Conservation (phyloP, 2,113 vertebrate species). For the Passer domesticus region DNA sequence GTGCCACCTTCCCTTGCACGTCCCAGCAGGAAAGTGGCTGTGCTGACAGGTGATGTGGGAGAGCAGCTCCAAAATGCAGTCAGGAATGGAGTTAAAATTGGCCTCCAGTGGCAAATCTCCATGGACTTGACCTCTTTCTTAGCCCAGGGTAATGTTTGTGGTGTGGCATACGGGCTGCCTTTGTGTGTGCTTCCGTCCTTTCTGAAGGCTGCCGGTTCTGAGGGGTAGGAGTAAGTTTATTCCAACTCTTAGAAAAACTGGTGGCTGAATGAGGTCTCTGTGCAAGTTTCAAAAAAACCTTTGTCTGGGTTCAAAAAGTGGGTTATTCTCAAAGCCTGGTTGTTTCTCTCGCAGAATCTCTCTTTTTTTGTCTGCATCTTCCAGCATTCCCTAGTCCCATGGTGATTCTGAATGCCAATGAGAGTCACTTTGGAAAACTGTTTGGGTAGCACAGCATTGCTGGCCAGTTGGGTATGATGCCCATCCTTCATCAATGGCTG, state of each 20-base stretch:
- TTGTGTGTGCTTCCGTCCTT: not conserved
- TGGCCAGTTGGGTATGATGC: not conserved
- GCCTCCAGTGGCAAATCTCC: not conserved
- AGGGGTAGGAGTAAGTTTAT: not conserved
- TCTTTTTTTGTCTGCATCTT: not conserved
- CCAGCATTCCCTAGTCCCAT: not conserved
- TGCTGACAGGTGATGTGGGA: not conserved
- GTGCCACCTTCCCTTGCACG: not conserved
- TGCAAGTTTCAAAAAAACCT: not conserved
- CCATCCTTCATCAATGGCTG: not conserved
- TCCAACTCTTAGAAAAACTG: not conserved
- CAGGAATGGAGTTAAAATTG: not conserved
- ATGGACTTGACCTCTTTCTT: not conserved
- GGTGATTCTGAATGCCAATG: conserved; percentile 16
- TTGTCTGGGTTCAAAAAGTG: not conserved
- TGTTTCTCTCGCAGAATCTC: not conserved
- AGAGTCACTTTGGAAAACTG: not conserved
- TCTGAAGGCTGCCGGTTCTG: not conserved
- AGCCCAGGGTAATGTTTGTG: not conserved
- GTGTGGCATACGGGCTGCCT: fast-evolving
- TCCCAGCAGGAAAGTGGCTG: not conserved
- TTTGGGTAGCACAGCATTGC: not conserved
- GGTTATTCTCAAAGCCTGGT: not conserved
- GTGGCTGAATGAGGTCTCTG: conserved; percentile 17
- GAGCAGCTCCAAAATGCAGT: not conserved